A percentile compares a stretch with the other conserved stretches of the same genome.
These are phyloP conservation scores for Clytia hemisphaerica DNA, from an alignment of 30 jellyfish, hydroid and myxozoan genomes.

Conservation along the genomic window DNA sequence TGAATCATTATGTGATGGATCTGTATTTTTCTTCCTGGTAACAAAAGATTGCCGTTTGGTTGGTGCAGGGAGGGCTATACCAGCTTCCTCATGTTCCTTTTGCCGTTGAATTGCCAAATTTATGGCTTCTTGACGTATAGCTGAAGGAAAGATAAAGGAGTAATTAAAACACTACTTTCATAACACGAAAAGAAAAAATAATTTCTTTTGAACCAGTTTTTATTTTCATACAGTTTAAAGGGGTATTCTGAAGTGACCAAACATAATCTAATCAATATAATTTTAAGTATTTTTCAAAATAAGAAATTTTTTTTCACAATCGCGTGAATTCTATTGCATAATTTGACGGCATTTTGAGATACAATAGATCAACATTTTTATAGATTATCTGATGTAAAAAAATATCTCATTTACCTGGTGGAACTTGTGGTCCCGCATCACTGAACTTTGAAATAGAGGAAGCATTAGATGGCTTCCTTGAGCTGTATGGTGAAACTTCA, in stretches of 20 bases:
- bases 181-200: no score
- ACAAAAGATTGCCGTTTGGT: slow-evolving; percentile 88
- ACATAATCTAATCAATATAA: no score
- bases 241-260: no score
- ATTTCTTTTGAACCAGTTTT: no score
- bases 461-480: slow-evolving; percentile 2
- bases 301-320: no score
- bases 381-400: no score
- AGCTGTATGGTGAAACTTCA: background rate
- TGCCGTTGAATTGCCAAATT: slow-evolving; percentile 72
- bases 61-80: slow-evolving; percentile 83
- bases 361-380: no score
- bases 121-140: slow-evolving; percentile 85
- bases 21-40: slow-evolving; percentile 41
- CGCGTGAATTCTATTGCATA: no score
- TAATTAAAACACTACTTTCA: background rate
- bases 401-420: slow-evolving; percentile 2
- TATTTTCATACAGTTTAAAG: no score
- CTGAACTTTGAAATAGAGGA: background rate
- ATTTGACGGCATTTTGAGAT: no score
- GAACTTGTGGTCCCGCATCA: slow-evolving; percentile 5
- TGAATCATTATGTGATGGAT: no score
- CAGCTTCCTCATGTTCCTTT: slow-evolving; percentile 42
- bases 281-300: no score
- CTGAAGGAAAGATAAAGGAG: slow-evolving; percentile 15